phyloP scores from a whole-genome alignment of 2,113 vertebrate genomes.

The Takifugu flavidus region DNA sequence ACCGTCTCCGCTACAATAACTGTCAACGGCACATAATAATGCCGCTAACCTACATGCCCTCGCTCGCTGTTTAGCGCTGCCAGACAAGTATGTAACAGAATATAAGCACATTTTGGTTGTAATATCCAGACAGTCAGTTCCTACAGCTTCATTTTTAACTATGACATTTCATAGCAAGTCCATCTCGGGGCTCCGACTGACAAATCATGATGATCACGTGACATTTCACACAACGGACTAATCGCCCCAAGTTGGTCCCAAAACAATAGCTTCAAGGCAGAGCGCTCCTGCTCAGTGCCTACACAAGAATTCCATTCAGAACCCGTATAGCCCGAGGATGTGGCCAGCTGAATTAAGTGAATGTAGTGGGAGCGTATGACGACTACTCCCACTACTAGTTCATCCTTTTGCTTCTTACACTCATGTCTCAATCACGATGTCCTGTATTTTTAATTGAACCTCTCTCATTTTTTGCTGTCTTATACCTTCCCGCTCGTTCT shows the following conservation, averaged over 20 bases:
- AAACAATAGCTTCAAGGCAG: constrained; percentile 44
- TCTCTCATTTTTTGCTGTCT: constrained; percentile 21
- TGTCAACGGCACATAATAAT: too few relatives aligned
- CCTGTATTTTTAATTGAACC: constrained; percentile 17
- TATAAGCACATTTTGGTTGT: neutral
- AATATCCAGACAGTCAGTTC: neutral
- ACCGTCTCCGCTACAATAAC: too few relatives aligned
- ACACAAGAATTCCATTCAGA: constrained; percentile 18
- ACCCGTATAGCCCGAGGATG: constrained; percentile 16
- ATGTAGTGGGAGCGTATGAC: constrained; percentile 10
- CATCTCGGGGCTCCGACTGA: constrained; percentile 19
- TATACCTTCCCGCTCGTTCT: neutral
- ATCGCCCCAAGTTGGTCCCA: constrained; percentile 17
- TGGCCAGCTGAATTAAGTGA: constrained; percentile 16
- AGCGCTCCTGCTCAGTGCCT: constrained; percentile 27
- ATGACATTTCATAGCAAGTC: constrained; percentile 24
- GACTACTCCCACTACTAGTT: neutral
- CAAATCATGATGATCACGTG: neutral
- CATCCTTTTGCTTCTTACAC: neutral
- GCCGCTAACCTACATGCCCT: neutral
- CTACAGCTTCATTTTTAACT: constrained; percentile 1
- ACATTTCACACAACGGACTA: constrained; percentile 36
- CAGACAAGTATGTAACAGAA: neutral
- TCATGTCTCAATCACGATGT: constrained; percentile 34
- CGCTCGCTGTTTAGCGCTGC: too few relatives aligned